phyloP scores from a whole-genome alignment of 2,888 invertebrate species.

The Resseliella maxima region DNA sequence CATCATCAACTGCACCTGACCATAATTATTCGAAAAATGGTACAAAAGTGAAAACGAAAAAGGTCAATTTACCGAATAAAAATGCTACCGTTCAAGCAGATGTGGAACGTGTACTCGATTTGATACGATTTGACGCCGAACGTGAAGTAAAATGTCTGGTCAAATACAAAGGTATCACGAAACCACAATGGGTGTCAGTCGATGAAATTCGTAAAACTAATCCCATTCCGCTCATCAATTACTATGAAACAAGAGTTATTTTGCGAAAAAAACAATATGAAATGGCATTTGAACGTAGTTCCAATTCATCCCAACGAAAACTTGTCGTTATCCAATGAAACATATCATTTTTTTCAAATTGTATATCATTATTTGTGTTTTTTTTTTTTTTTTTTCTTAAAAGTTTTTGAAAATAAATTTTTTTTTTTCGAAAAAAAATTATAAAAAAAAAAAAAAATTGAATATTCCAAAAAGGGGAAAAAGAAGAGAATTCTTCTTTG shows the following conservation, averaged over 20 bases:
- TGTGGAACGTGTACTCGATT: neutral
- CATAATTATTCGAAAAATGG: neutral
- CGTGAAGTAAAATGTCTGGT: neutral
- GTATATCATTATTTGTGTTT: neutral
- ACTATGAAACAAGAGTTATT: neutral
- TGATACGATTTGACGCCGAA: neutral
- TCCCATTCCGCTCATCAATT: neutral
- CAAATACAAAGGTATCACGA: neutral
- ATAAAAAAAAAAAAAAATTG: no score
- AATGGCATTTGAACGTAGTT: neutral
- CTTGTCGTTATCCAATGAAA: neutral
- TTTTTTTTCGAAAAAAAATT: no score
- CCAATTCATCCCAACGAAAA: neutral
- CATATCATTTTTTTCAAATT: neutral
- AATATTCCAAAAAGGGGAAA: no score
- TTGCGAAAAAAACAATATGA: neutral
- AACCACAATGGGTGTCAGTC: neutral
- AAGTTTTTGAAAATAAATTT: no score
- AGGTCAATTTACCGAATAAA: neutral
- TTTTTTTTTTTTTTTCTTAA: no score
- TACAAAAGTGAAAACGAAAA: neutral
- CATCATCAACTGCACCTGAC: neutral
- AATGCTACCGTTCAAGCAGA: neutral
- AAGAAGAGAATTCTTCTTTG: no score
- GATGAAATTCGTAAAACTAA: neutral